Evolutionary conservation across 2,888 invertebrate genomes (phyloP).

Genomic region (Phyllotreta cruciferae): DNA sequence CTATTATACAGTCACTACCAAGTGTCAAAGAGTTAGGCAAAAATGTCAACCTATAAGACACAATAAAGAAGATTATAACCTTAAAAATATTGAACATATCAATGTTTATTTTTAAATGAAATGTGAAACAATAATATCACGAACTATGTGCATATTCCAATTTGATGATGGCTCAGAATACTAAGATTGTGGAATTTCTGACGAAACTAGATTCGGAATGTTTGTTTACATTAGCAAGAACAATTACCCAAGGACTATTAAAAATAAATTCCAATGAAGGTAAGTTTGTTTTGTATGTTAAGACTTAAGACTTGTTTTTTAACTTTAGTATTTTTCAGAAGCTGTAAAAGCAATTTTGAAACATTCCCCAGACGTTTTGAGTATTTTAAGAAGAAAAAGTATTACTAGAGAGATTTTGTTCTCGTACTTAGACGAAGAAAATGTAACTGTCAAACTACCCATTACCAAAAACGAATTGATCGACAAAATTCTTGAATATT

Average conservation of each 20-base stretch:
- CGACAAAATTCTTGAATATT: conserved; percentile 59
- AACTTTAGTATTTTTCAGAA: conserved; percentile 56
- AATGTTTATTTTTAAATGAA: no score
- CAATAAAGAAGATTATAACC: no score
- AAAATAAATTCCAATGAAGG: conserved; percentile 51
- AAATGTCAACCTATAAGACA: no score
- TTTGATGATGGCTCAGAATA: conserved; percentile 11
- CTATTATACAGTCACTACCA: no score
- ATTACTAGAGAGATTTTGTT: conserved; percentile 65
- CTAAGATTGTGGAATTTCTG: conserved; percentile 38
- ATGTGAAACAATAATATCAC: no score
- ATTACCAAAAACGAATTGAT: conserved; percentile 64
- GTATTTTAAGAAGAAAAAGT: conserved; percentile 62
- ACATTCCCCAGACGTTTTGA: conserved; percentile 61
- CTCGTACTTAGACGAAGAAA: conserved; percentile 62
- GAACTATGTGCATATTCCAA: no score
- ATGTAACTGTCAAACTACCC: conserved; percentile 59
- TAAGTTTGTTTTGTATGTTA: conserved; percentile 32
- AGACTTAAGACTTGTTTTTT: conserved; percentile 17
- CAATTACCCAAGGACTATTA: conserved; percentile 55
- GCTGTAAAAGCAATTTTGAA: conserved; percentile 63
- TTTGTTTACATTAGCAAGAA: conserved; percentile 48
- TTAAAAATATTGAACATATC: no score
- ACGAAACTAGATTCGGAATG: conserved; percentile 48
- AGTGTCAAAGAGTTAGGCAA: no score